Evolutionary conservation across 2,797 vertebrate species (phyloP), one percentile per base, ranked within the genome.

Genomic region (Morelia viridis): DNA sequence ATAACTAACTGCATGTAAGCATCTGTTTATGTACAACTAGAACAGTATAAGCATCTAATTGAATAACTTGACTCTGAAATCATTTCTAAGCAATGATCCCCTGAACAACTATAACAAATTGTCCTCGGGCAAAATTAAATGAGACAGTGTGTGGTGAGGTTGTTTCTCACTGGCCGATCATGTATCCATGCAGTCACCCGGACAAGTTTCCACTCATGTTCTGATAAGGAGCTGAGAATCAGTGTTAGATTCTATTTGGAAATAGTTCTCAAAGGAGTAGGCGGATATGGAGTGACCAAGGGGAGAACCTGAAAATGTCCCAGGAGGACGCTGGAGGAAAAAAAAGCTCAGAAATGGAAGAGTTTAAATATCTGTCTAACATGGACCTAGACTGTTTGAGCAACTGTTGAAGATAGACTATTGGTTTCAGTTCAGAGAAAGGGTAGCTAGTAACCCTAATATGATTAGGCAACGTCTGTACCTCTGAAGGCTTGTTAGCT

Each of bases 81-180:
- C 11, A 84, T 84, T 84, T 84, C 35, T 50, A 41, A 28, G 26
- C 58, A 84, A 61, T 61, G 56, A 62, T 84, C 12, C 26, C 89
- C 89, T 24, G 58, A 90, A 90, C 76, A 62, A 90, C 71, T 65
- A 87, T 60, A 71, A 87, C 57, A 26, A 89, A 90, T 61, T 80
- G 84, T 76, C 68, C 88, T 71, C 68, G 8, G 68, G 68, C 68
- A 71, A 71, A 71, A 71, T 71, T 35, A 71, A 71, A 71, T 5
- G 6, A 71, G 68, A 71, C 5, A 35, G 31, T 35, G 15, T 71
- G 31, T 35, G 68, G 35, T 71, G 31, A 71, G 15, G 15, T 71
- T 71, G 68, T 2, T 31, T 35, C 31, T 71, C 68, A 35, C 68
- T 71, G 31, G 68, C 68, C 35, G 68, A 35, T 71, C 68, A 35